Evolutionary conservation across 92 coral and sea anemone species (phyloP), one percentile per base, ranked within the genome.

Genomic region (Meandrina meandrites): DNA sequence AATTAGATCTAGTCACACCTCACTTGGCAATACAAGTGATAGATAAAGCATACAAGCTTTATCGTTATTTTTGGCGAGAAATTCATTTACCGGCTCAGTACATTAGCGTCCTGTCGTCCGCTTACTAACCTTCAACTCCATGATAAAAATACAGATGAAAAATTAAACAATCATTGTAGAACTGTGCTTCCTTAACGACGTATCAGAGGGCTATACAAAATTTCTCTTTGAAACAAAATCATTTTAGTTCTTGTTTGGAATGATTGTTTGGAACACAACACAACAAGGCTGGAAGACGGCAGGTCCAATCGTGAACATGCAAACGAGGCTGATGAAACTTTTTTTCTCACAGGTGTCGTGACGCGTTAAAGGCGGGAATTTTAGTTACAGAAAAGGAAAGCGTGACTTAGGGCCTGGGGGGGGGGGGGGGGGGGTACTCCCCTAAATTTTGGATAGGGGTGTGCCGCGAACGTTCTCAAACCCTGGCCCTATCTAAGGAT

Each of bases 81-180:
- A 57, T 84, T 48, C 57, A 57, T 70, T 35, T 53, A 84, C 70
- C 87, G 79, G 87, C 70, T 66, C 42, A 66, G 28, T 69, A 71
- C 71, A 30, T n/a, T n/a, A 83, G 50, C 66, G 86, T 31, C 50
- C 31, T 72, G n/a, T 74, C 80, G 27, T 14, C 8, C 13, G 40
- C 71, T 54, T 53, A 73, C 28, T 14, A 22, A 34, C 80, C 71
- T 12, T 54, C 35, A 53, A 16, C 13, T 37, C 24, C 56, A 56
- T 18, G 51, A 74, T 54, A 56, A 19, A 37, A 37, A 8, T 19
- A 56, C 32, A 36, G 7, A 73, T 84, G 64, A 24, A 15, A 54
- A 74, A 54, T 56, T 16, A 27, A 28, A 74, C 51, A 74, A 32
- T 54, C 57, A 84, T 84, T 27, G 40, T 45, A 47, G 32, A 19